Evolutionary conservation across 2,113 vertebrate species (phyloP).

Genomic region (Narcine bancroftii): DNA sequence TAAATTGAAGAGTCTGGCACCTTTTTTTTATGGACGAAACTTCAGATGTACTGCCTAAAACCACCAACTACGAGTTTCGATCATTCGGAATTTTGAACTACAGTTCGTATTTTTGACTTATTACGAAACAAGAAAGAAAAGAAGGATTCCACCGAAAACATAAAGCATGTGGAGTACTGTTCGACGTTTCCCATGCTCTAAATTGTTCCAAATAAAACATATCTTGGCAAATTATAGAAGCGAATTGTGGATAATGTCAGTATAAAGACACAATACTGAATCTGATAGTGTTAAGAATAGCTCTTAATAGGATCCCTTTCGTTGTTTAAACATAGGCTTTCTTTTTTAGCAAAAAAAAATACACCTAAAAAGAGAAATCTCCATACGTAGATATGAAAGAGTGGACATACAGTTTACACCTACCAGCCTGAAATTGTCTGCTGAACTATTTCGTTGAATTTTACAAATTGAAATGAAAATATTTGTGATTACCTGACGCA

Average conservation of each 20-base stretch:
- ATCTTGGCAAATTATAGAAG: background rate
- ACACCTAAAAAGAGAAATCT: background rate
- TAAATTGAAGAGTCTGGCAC: background rate
- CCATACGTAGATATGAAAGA: background rate
- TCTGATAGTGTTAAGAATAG: background rate
- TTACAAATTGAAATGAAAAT: background rate
- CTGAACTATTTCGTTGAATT: background rate
- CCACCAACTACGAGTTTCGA: too few species aligned
- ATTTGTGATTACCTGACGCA: background rate
- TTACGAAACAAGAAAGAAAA: background rate
- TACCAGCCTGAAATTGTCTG: background rate
- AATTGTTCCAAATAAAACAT: background rate
- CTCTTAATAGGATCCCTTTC: background rate
- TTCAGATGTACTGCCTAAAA: background rate
- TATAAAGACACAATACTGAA: background rate
- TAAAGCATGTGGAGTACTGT: background rate
- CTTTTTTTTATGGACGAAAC: background rate
- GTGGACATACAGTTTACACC: background rate
- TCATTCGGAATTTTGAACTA: background rate
- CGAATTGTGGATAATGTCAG: background rate
- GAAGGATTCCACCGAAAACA: background rate
- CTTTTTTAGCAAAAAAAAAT: background rate
- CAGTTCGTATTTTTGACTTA: background rate
- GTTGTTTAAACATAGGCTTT: background rate
- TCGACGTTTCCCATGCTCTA: background rate